Conservation (phyloP, 2,797 vertebrate genomes). For the Coregonus suidteri region DNA sequence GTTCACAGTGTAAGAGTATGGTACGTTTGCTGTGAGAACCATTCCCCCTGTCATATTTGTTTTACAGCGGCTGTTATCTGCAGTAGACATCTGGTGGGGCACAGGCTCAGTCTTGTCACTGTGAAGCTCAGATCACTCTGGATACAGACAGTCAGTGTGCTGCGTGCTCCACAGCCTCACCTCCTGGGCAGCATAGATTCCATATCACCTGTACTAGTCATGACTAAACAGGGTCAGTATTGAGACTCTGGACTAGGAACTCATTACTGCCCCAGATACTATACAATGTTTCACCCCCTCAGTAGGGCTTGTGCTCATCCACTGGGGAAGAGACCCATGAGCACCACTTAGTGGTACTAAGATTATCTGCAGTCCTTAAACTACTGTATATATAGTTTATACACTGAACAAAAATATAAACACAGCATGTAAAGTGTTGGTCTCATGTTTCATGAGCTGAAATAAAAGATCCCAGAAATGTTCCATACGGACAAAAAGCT, state of each 20-base stretch:
- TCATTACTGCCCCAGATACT: not conserved
- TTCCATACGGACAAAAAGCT: too few relatives aligned
- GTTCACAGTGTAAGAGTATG: not conserved
- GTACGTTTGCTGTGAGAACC: not conserved
- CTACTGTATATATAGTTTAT: not conserved
- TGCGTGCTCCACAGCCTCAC: not conserved
- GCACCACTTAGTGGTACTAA: not conserved
- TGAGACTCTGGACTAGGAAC: not conserved
- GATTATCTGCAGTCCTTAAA: not conserved
- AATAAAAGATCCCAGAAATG: too few relatives aligned
- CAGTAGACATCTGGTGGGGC: constrained; percentile 21
- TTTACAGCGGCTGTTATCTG: constrained; percentile 14
- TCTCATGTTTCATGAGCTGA: too few relatives aligned
- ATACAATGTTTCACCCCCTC: too few relatives aligned
- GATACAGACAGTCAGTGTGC: not conserved
- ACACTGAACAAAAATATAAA: not conserved
- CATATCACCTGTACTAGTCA: not conserved
- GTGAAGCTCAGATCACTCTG: not conserved
- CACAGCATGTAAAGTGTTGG: too few relatives aligned
- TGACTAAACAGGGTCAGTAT: not conserved
- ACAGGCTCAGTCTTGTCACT: constrained; percentile 18
- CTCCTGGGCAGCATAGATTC: not conserved
- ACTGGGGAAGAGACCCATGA: not conserved
- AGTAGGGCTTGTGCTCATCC: too few relatives aligned
- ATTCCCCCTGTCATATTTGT: constrained; percentile 4